Base-by-base conservation (phyloP, 2,113 vertebrate species). In the Eonycteris spelaea region DNA sequence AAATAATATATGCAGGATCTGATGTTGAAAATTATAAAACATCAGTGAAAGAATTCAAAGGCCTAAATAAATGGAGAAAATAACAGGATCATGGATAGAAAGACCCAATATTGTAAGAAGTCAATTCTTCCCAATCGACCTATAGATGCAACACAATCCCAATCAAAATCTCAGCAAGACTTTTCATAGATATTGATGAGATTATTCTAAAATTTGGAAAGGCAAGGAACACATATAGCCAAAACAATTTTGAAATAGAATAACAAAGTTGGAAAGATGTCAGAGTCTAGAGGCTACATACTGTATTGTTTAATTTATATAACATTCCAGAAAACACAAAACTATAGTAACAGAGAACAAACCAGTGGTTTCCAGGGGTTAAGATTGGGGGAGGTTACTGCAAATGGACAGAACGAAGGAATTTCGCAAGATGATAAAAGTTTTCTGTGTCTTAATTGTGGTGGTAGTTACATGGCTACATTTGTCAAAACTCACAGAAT, bases 401-500 rank as follows among this genome's bases (percentile, higher is more conserved):
- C 43, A 85, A 53, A 43, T n/a, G 51, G 35, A 51, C 33, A 61
- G 55, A 43, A 53, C 0, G 0, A 0, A 7, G 57, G 43, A 33
- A 43, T 67, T 24, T 67, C 11, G 1, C 55, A 13, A 57, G 43
- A 33, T 43, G 19, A 53, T 63, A 19, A 26, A 84, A 92, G 35
- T 40, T 53, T 84, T 77, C 71, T 77, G 11, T 51, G 35, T 84
- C 79, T 74, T 74, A 28, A 63, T 74, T 53, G n/a, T 74, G 35
- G 67, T 38, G 67, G 33, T 48, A 74, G 6, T 65, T 65, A 63
- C 21, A 65, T 63, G 55, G 53, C n/a, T 83, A 35, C n/a, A 38
- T 65, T 74, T 74, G 68, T 73, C n/a, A 92, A 83, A 38, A 84
- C 10, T 53, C 43, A 48, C 48, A 65, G 43, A 92, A 38, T 24